Evolutionary conservation across 2,888 invertebrate genomes (phyloP), one percentile per base, ranked within the genome.

Genomic region (Strigamia maritima): DNA sequence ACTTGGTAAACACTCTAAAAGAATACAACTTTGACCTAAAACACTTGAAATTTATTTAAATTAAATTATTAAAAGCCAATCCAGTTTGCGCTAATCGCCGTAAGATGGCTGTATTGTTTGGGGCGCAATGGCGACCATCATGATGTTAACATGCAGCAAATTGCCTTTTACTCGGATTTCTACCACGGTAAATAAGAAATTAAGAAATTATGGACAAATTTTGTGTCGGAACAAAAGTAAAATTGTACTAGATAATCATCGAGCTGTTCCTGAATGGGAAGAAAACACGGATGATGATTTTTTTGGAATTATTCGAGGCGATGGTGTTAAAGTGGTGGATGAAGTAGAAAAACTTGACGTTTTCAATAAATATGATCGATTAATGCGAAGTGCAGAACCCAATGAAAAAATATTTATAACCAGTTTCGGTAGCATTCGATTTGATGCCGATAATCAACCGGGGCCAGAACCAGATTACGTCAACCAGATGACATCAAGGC

Each of bases 241-340:
- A 19, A 19, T 54, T 6, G 8, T 19, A 7, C 22, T 54, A 2
- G 54, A 54, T 6, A 54, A 54, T 1, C 54, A 54, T 54, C 54
- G 54, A 8, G 54, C 19, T 10, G 26, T n/a, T 12, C 26, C 28
- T 4, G 70, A 70, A 70, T 26, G 14, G 14, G 26, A 26, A 16
- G 26, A 28, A 28, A 28, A 70, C 16, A 2, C 35, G 6, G 38
- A 22, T 19, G 19, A 28, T 24, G 76, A 75, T 75, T 75, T 75
- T 75, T 75, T 75, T 40, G 76, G 76, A 38, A 40, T 75, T 19
- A 35, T 75, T 12, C 22, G 35, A 22, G 76, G 76, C 6, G 35
- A 75, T 22, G 76, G 76, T 1, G 76, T 75, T 12, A 75, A 35
- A 75, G 76, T 35, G 19, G 3, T 14, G 7, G 7, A 12, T 7